phyloP scores from a whole-genome alignment of 2,888 invertebrate species.

The Pachymerium ferrugineum region DNA sequence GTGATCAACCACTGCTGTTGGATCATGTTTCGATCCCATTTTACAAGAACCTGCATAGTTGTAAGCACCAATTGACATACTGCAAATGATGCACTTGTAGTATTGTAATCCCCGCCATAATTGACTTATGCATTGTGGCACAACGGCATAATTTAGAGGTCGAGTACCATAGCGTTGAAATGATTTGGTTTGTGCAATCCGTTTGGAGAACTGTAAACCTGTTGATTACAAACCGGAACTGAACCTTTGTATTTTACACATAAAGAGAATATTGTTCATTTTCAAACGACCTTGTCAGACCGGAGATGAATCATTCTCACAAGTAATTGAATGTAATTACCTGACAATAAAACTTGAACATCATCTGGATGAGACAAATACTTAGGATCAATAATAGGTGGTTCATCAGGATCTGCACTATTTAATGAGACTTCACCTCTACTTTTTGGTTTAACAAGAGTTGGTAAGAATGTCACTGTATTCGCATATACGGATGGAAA shows the following conservation, averaged over 20 bases:
- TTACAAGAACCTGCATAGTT: slow-evolving; percentile 14
- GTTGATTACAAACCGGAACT: neutral
- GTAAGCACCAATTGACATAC: neutral
- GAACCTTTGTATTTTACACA: neutral
- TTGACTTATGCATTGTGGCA: neutral
- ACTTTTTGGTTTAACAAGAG: neutral
- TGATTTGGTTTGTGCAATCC: neutral
- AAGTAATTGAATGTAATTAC: too few species aligned
- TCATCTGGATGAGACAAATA: neutral
- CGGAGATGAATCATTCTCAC: too few species aligned
- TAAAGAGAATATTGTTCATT: too few species aligned
- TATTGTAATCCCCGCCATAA: slow-evolving; percentile 11
- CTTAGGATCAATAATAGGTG: neutral
- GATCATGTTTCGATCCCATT: slow-evolving; percentile 31
- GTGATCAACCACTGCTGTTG: slow-evolving; percentile 32
- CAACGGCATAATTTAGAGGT: neutral
- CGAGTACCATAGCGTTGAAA: neutral
- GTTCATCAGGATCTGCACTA: neutral
- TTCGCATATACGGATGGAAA: neutral
- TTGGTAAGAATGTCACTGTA: neutral
- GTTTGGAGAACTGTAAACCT: neutral
- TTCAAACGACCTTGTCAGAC: too few species aligned
- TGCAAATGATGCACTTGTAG: neutral
- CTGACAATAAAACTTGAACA: neutral
- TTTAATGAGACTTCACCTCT: neutral